Base-by-base conservation (phyloP, 2,797 vertebrate genomes). In the Staurois parvus region DNA sequence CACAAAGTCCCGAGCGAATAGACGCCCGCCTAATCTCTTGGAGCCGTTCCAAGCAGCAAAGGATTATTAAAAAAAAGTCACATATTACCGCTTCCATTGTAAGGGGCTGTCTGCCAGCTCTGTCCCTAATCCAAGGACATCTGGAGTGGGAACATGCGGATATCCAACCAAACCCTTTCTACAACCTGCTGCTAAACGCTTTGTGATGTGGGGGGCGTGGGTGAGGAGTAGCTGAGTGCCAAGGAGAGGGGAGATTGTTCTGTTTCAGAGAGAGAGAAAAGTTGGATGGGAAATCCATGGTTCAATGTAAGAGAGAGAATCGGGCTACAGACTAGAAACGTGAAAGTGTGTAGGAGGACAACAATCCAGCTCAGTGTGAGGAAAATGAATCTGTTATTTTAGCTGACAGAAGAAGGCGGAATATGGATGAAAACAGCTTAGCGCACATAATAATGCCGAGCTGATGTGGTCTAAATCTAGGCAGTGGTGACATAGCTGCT, bases 101-200 rank as follows among this genome's bases (percentile, higher is more conserved):
- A 72, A 32, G 32, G 48, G 69, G n/a, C n/a, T 62, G 79, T 62
- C 32, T 81, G 56, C 59, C 72, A 42, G 69, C 72, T 40, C 40
- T 12, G 40, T 34, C 29, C 62, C 48, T 68, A 83, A 83, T 75
- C 72, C 74, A 67, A 17, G 59, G 70, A 67, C 70, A 82, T 76
- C 62, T 83, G 81, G 34, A 76, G 62, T 10, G 59, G 75, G 62
- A 83, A 68, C 84, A 80, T 76, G 74, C 79, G 84, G 76, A 52
- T 52, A 66, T 29, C 77, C 30, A 64, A 67, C 37, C 37, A 8
- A 68, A 21, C 48, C 77, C 59, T 85, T 28, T 24, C 32, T 69
- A 72, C 77, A 67, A 85, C 69, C 77, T 85, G 84, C 70, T 68
- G 72, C 59, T 75, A 52, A 69, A 59, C 32, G 45, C 77, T 80